phyloP scores from a whole-genome alignment of 2,888 invertebrate species.

The Helleia helle region DNA sequence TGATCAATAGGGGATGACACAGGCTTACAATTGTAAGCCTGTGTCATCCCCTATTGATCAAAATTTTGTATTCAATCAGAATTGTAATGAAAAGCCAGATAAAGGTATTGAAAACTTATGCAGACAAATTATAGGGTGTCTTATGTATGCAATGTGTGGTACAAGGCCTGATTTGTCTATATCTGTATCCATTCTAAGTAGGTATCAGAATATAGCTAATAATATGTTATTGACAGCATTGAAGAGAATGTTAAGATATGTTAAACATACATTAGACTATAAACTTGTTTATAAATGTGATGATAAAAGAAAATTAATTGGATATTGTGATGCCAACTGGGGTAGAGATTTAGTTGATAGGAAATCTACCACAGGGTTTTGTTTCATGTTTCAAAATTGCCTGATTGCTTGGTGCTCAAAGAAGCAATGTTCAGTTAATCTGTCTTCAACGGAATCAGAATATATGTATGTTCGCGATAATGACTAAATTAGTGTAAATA shows the following conservation, averaged over 20 bases:
- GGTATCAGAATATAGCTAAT: slow-evolving; percentile 12
- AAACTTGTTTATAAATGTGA: slow-evolving; percentile 18
- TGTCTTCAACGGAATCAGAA: slow-evolving; percentile 11
- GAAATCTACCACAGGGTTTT: slow-evolving; percentile 25
- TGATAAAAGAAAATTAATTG: slow-evolving; percentile 14
- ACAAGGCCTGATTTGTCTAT: slow-evolving; percentile 16
- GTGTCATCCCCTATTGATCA: slow-evolving; percentile 16
- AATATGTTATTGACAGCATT: neutral
- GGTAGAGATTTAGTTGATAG: slow-evolving; percentile 23
- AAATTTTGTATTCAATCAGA: slow-evolving; percentile 4
- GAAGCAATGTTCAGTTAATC: slow-evolving; percentile 18
- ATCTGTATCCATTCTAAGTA: slow-evolving; percentile 9
- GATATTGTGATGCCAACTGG: slow-evolving; percentile 25
- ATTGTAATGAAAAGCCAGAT: too few species aligned
- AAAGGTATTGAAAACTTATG: slow-evolving; percentile 14
- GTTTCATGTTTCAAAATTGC: slow-evolving; percentile 23
- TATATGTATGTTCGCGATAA: too few species aligned
- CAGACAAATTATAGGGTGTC: slow-evolving; percentile 16
- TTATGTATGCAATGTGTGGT: slow-evolving; percentile 20
- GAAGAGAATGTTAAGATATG: slow-evolving; percentile 26
- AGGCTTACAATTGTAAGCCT: slow-evolving; percentile 19
- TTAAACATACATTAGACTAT: slow-evolving; percentile 19
- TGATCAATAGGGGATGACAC: too few species aligned
- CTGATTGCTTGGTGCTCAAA: slow-evolving; percentile 27
- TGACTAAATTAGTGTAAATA: too few species aligned